These are phyloP conservation scores for Lanius collurio DNA, from an alignment of 2,113 vertebrate species.

Conservation along the genomic window DNA sequence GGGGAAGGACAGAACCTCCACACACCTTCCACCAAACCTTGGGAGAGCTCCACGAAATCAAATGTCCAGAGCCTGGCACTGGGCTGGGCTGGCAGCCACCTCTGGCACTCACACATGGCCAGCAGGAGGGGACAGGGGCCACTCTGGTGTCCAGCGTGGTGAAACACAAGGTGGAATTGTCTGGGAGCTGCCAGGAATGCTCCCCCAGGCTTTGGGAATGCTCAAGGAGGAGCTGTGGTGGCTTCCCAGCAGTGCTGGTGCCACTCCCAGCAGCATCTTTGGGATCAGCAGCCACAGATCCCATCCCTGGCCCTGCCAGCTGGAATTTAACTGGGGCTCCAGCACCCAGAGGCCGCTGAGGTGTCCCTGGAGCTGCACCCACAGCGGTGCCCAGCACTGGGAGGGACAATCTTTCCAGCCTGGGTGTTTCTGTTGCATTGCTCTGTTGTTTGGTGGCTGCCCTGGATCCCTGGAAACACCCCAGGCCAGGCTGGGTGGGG, in stretches of 20 bases:
- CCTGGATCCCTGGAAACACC: background rate
- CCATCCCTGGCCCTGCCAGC: background rate
- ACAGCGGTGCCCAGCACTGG: rapidly evolving
- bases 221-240: background rate
- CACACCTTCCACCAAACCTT: background rate
- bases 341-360: rapidly evolving
- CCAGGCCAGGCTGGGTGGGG: background rate
- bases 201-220: background rate
- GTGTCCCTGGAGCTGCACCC: background rate
- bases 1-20: background rate
- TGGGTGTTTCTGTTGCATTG: background rate
- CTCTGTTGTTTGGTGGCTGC: background rate
- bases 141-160: rapidly evolving
- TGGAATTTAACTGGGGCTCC: background rate
- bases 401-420: background rate
- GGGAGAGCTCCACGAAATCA: background rate
- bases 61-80: background rate
- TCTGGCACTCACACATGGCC: rapidly evolving
- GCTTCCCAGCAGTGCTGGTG: background rate
- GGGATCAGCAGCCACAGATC: background rate
- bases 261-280: background rate
- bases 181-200: background rate
- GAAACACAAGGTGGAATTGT: background rate
- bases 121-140: background rate
- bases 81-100: background rate